phyloP scores from a whole-genome alignment of 2,113 vertebrate species.

The Chaetura pelagica region DNA sequence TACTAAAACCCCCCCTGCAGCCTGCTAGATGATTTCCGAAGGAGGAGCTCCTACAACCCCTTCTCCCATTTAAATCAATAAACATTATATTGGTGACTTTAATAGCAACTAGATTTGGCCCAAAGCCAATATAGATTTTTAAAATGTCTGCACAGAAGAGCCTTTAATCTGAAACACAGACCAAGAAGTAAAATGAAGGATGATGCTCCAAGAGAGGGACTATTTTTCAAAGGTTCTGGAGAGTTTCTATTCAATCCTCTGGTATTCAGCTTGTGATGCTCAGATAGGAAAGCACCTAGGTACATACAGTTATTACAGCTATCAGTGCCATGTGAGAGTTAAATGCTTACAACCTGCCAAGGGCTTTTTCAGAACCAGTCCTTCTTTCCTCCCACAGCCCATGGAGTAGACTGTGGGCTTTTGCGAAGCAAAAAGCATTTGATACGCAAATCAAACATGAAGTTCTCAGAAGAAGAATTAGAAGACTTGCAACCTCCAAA shows the following conservation, averaged over 20 bases:
- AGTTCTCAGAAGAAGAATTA: background rate
- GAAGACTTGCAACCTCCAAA: background rate
- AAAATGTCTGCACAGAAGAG: background rate
- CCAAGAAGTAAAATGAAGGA: background rate
- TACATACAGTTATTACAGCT: background rate
- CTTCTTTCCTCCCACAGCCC: background rate
- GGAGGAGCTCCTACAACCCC: background rate
- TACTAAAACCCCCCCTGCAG: background rate
- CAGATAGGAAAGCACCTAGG: background rate
- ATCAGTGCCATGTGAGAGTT: background rate
- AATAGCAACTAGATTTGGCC: background rate
- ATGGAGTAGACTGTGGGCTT: background rate
- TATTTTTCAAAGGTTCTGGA: slow-evolving; percentile 8
- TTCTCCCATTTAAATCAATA: background rate
- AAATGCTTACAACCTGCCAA: background rate
- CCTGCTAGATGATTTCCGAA: background rate
- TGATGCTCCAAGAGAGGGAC: background rate
- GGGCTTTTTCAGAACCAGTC: background rate
- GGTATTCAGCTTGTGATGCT: background rate
- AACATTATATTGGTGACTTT: background rate
- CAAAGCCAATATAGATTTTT: background rate
- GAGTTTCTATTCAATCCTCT: background rate
- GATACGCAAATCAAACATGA: background rate
- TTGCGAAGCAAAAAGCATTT: background rate
- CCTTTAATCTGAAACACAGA: slow-evolving; percentile 3